phyloP scores from a whole-genome alignment of 2,113 vertebrate species.

The Xiphias gladius region DNA sequence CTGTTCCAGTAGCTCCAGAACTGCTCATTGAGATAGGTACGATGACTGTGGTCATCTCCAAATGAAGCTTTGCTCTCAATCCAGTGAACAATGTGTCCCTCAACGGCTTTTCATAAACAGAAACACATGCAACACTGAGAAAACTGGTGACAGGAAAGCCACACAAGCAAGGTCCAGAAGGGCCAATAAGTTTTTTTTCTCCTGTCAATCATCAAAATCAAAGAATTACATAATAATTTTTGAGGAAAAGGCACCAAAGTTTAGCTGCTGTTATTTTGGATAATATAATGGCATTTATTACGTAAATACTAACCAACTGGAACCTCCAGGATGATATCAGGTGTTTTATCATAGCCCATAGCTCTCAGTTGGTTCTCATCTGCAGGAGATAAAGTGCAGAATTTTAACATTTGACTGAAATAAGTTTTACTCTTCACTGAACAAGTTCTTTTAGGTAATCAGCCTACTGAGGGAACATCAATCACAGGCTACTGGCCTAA shows the following conservation, averaged over 20 bases:
- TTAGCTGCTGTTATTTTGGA: slow-evolving; percentile 17
- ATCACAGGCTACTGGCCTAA: slow-evolving; percentile 43
- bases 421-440: slow-evolving; percentile 14
- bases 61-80: slow-evolving; percentile 99
- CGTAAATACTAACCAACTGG: slow-evolving; percentile 91
- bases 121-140: slow-evolving; percentile 39
- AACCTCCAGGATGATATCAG: slow-evolving; percentile 98
- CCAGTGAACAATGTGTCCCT: slow-evolving; percentile 98
- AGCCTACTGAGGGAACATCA: slow-evolving; percentile 12
- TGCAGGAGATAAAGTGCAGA: slow-evolving; percentile 74
- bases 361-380: slow-evolving; percentile 98
- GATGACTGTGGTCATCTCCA: slow-evolving; percentile 96
- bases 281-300: slow-evolving; percentile 14
- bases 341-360: slow-evolving; percentile 99
- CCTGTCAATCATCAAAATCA: not conserved
- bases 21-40: slow-evolving; percentile 95
- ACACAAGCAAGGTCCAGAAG: slow-evolving; percentile 26
- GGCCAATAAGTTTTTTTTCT: not conserved
- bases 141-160: slow-evolving; percentile 1
- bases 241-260: not conserved
- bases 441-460: not conserved
- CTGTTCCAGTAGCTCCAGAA: slow-evolving; percentile 99
- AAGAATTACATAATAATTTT: slow-evolving; percentile 16
- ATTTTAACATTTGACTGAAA: slow-evolving; percentile 23
- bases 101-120: slow-evolving; percentile 87